Evolutionary conservation across 2,888 invertebrate species (phyloP), one percentile per base, ranked within the genome.

Genomic region (Cephus rjabovi): DNA sequence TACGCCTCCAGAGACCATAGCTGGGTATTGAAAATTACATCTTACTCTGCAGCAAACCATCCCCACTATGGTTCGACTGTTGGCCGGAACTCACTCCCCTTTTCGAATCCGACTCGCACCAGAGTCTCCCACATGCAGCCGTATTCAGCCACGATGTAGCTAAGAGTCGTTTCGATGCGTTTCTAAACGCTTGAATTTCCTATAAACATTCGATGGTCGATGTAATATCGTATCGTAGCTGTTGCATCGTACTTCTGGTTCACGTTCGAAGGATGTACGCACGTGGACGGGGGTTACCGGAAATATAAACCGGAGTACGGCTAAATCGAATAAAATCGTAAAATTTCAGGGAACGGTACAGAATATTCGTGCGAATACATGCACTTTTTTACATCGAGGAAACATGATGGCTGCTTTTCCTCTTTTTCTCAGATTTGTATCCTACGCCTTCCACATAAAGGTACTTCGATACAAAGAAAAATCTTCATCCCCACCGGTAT

Each of bases 11-110:
- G 86, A 86, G 85, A 86, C 85, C 78, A 79, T 77, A 78, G 76
- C 80, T 75, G 86, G 85, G 89, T 90, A 91, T 91, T 90, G 90
- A 91, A 91, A 90, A 90, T 91, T 90, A 90, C 90, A 90, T 90
- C 90, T 90, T 90, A 89, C 87, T 88, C 87, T 83, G 83, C 80
- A 82, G 82, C 82, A 79, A 69, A 79, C 81, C 79, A 80, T 78
- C 80, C 75, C 77, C 75, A 34, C 71, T 31, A 12, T 31, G 33
- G 71, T 23, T 33, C 31, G 56, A 56, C 56, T 56, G 56, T 56
- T 56, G 23, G 23, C 23, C 56, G 23, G 56, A 56, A 56, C 23
- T 56, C 56, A 56, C 56, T 23, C 56, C 37, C 56, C 56, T 9
- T 56, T 56, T 23, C 56, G 56, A 56, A 56, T 56, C 56, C 23